Conservation (phyloP, 2,888 invertebrate species). For the Phaedon cochleariae region DNA sequence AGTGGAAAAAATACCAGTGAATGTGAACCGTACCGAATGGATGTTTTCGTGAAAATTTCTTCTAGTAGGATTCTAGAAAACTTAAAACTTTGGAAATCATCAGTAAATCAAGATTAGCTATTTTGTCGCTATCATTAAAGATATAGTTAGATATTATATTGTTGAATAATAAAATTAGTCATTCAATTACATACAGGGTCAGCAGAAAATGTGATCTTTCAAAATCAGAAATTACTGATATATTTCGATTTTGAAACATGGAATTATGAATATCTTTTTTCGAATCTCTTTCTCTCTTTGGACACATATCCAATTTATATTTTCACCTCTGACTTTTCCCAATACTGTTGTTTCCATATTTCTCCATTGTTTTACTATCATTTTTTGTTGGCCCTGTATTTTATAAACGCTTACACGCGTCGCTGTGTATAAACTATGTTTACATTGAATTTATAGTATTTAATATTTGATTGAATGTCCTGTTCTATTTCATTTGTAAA, state of each 20-base stretch:
- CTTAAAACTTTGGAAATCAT: not conserved
- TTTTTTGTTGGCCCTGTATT: conserved; percentile 28
- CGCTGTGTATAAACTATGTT: conserved; percentile 48
- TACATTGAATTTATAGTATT: conserved; percentile 43
- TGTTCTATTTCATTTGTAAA: conserved; percentile 28
- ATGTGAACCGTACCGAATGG: too few relatives aligned
- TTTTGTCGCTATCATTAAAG: not conserved
- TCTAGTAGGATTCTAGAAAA: conserved; percentile 4
- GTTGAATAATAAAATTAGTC: conserved; percentile 16
- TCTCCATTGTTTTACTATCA: not conserved
- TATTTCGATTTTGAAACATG: too few relatives aligned
- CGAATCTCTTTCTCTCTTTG: too few relatives aligned
- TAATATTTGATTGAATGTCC: conserved; percentile 41
- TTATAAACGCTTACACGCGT: conserved; percentile 41
- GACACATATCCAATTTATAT: too few relatives aligned
- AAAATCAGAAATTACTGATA: too few relatives aligned
- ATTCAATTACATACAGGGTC: conserved; percentile 4
- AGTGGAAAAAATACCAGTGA: too few relatives aligned
- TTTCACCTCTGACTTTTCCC: too few relatives aligned
- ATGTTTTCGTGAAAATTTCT: conserved; percentile 12
- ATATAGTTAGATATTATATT: conserved; percentile 3
- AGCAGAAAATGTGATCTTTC: not conserved
- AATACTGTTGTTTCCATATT: too few relatives aligned
- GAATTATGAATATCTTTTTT: too few relatives aligned
- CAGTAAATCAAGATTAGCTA: not conserved